Conservation (phyloP, 2,797 vertebrate species). For the Merluccius polli region DNA sequence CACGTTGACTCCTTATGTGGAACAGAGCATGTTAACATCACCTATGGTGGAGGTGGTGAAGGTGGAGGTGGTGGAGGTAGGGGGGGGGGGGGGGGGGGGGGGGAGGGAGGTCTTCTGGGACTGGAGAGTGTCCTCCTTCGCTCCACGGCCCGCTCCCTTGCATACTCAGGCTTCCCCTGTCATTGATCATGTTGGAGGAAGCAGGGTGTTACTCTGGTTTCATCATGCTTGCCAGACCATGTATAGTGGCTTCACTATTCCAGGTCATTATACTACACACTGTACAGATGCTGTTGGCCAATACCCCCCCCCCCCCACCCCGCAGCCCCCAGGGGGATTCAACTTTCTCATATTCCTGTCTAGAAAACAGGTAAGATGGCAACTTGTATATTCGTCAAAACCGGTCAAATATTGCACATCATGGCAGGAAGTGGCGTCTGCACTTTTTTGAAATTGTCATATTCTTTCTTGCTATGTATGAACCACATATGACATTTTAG, state of each 20-base stretch:
- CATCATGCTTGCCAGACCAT: constrained; percentile 68
- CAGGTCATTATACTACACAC: constrained; percentile 60
- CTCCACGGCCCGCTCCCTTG: constrained; percentile 61
- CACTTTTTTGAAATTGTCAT: not conserved
- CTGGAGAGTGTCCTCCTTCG: constrained; percentile 20
- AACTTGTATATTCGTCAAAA: not conserved
- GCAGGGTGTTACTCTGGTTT: constrained; percentile 67
- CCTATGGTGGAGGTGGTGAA: constrained; percentile 20
- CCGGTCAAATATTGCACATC: not conserved
- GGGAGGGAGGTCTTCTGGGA: constrained; percentile 46
- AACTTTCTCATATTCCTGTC: constrained; percentile 33
- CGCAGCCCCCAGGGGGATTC: constrained; percentile 37
- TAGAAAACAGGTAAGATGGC: constrained; percentile 6
- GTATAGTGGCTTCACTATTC: constrained; percentile 49
- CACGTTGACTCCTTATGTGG: constrained; percentile 54
- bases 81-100: not conserved
- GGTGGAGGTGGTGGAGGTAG: too few species aligned
- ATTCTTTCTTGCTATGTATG: not conserved
- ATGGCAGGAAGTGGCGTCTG: not conserved
- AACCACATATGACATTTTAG: not conserved
- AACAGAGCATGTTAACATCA: constrained; percentile 56
- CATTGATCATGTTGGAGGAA: constrained; percentile 67
- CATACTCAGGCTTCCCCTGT: constrained; percentile 56
- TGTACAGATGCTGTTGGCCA: constrained; percentile 36
- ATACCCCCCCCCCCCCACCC: constrained; percentile 11